Base-by-base conservation (phyloP, 2,113 vertebrate genomes). In the Passer domesticus region DNA sequence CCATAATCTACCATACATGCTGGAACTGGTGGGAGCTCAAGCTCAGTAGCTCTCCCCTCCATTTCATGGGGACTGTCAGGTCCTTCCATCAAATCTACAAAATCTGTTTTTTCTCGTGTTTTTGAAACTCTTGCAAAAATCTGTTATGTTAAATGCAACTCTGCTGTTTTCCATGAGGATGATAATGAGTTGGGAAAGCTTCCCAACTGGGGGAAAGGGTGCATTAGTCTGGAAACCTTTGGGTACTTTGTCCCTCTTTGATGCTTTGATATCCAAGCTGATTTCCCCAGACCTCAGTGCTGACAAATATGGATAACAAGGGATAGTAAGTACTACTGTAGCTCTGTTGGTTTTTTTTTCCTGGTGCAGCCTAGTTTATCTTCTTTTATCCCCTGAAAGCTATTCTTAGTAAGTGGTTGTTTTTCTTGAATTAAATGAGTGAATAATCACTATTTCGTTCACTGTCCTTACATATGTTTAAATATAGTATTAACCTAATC, bases 391-490 rank as follows among this genome's bases (percentile, higher is more conserved):
- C 58, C 49, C 72, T 59, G 50, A 41, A 94, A 87, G 46, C 91
- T 94, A 95, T 95, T 97, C 78, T 96, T 96, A 95, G 91, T 53
- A 91, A 91, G 33, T 11, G 12, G 30, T 92, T 88, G 75, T 53
- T 93, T 79, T 89, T 82, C 77, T 86, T 81, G 11, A 90, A 78
- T 78, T 75, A 27, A 81, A 50, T 49, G 83, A 84, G 63, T 89
- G 90, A 89, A 96, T 96, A 96, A 96, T 93, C 79, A 90, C 76
- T 44, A 87, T 95, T 96, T 93, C 60, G 49, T 94, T 97, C 80
- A 91, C 89, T 89, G 56, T 67, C 86, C 94, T 89, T 96, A 96
- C 95, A 93, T 97, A 97, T 96, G 96, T 84, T 97, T 95, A 97
- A 95, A 95, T 96, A 92, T 94, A 91, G 81, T 87, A 91, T 96